A percentile compares a stretch with the other conserved stretches of the same genome.
Evolutionary conservation across 2,113 vertebrate genomes (phyloP).

Genomic region (Isurus oxyrinchus): DNA sequence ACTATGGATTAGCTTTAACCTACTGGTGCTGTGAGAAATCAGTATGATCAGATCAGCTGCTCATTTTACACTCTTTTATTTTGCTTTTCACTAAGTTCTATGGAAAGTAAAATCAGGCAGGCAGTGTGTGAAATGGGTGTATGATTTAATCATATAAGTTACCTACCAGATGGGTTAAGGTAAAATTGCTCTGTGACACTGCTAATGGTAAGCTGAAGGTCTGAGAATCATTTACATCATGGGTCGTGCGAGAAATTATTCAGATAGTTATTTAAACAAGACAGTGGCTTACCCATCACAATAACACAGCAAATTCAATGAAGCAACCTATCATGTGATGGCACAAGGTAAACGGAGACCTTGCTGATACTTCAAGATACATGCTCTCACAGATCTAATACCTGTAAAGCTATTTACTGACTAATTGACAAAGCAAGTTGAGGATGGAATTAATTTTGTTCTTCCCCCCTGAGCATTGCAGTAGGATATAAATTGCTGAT

Average conservation of each 20-base stretch:
- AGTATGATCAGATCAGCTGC: not conserved
- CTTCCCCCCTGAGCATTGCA: not conserved
- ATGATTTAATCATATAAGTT: not conserved
- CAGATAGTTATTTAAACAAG: not conserved
- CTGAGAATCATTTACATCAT: not conserved
- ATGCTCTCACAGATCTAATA: not conserved
- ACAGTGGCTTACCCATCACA: not conserved
- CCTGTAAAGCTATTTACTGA: not conserved
- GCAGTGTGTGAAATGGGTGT: not conserved
- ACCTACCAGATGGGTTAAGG: not conserved
- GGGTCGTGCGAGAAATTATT: not conserved
- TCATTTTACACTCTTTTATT: not conserved
- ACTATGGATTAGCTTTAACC: not conserved
- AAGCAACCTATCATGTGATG: not conserved
- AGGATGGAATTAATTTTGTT: not conserved
- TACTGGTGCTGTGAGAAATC: not conserved
- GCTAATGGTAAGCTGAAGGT: not conserved
- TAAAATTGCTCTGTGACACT: not conserved
- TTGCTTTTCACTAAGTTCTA: not conserved
- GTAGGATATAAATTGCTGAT: not conserved
- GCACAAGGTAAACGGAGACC: not conserved
- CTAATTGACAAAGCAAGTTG: not conserved
- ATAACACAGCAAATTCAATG: not conserved
- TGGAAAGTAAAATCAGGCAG: not conserved
- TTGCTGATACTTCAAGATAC: not conserved